Percentiles rank a stretch among this genome's conserved stretches.
phyloP scores from a whole-genome alignment of 2,888 invertebrate genomes.

The Eretmocerus hayati region DNA sequence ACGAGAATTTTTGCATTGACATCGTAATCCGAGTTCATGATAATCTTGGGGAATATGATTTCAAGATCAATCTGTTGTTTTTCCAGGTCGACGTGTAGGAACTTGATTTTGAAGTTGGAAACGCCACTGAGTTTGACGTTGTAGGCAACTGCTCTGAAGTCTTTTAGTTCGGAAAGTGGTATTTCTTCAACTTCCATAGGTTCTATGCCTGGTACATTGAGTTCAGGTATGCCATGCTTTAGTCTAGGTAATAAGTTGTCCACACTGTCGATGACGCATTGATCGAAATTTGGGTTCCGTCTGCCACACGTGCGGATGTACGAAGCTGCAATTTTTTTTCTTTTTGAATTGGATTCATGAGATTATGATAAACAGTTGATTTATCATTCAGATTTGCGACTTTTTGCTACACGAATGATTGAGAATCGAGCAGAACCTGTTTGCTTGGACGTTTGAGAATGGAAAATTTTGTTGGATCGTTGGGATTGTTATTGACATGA shows the following conservation, averaged over 20 bases:
- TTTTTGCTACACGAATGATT: no score
- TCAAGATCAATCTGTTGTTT: slow-evolving; percentile 24
- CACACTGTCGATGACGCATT: slow-evolving; percentile 34
- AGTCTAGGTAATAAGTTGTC: slow-evolving; percentile 24
- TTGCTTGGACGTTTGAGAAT: no score
- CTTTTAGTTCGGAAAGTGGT: slow-evolving; percentile 27
- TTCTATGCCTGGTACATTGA: slow-evolving; percentile 34
- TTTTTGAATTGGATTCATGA: no score
- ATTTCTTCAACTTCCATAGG: slow-evolving; percentile 32
- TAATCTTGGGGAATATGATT: slow-evolving; percentile 21
- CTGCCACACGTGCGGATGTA: slow-evolving; percentile 38
- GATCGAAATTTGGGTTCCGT: slow-evolving; percentile 32
- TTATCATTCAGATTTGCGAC: no score
- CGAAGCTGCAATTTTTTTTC: slow-evolving; percentile 31
- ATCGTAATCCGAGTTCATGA: slow-evolving; percentile 32
- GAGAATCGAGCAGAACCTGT: no score
- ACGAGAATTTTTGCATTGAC: slow-evolving; percentile 34
- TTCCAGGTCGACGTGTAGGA: slow-evolving; percentile 26
- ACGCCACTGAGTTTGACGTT: slow-evolving; percentile 33
- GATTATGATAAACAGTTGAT: no score
- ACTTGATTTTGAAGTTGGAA: slow-evolving; percentile 21
- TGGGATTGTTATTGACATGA: no score
- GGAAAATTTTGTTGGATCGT: no score
- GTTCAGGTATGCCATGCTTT: slow-evolving; percentile 35
- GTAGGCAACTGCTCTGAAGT: slow-evolving; percentile 29